Evolutionary conservation across 2,797 vertebrate genomes (phyloP), one percentile per base, ranked within the genome.

Genomic region (Odontamblyopus rebecca): DNA sequence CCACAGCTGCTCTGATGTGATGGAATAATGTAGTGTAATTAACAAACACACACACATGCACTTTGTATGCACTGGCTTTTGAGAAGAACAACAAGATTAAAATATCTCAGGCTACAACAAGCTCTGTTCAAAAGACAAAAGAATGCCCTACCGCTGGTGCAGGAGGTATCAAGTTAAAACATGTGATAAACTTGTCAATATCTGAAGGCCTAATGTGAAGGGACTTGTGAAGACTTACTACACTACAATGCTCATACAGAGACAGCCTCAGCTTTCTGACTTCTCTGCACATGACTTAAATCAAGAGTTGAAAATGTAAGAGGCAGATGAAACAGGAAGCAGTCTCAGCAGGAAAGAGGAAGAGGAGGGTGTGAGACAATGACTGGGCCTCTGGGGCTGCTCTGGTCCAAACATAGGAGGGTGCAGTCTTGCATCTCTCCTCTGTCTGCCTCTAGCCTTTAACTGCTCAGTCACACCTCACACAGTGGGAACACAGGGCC

Each of bases 371-470:
- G 73, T 51, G 76, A 74, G 69, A 70, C 66, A 61, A 71, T 69
- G 72, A 69, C 87, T 74, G 78, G 72, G 74, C 73, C 86, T 84
- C 84, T 71, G 61, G 83, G 83, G 86, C 71, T 59, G 27, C 82
- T 75, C 73, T 78, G 84, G 82, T 82, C 71, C 80, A 78, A 85
- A 86, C 76, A 77, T 76, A 71, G 89, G 90, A 91, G 90, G 91
- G 91, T 91, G 92, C 92, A 88, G 93, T 94, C 93, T 93, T 92
- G 89, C 88, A 89, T 90, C 93, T 82, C 90, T 89, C 88, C 90
- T 75, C 70, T 76, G 73, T 76, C 72, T 82, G 76, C 62, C 61
- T 67, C 81, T 81, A 66, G 66, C 79, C 77, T 77, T 70, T 68
- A 68, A 80, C 90, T 91, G 86, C 86, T 90, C 89, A 86, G 81